Evolutionary conservation across 2,888 invertebrate genomes (phyloP), one percentile per base, ranked within the genome.

Genomic region (Alcis repandata): DNA sequence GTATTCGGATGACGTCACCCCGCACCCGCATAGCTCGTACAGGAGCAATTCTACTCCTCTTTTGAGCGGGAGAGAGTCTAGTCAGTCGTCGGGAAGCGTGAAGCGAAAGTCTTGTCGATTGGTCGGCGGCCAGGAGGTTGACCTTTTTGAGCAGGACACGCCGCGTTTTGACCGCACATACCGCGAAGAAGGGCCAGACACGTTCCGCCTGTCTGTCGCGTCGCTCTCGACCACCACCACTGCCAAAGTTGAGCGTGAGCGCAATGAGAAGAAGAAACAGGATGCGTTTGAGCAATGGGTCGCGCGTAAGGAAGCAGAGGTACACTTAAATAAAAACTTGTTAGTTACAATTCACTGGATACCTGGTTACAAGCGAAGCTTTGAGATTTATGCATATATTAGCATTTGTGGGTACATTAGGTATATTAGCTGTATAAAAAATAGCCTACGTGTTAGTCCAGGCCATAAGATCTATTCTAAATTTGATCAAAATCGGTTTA

Each of bases 31-130:
- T 71, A 86, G 87, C 70, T 79, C 84, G 0, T 92, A 91, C 60
- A 80, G 92, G 22, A 92, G 92, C 67, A 91, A 86, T 67, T 93
- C 93, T 0, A 93, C 92, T 8, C 93, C 93, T 0, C 85, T 88
- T 56, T 74, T 93, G 17, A 90, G 89, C 59, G 90, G 90, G 0
- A 83, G 90, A 1, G 82, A 86, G 17, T 91, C 90, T 0, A 87
- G 79, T 68, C 71, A 77, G 1, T 89, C 91, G 1, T 88, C 89
- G 4, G 79, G 80, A 19, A 91, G 90, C 70, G 77, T 89, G 8
- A 90, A 88, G 69, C 83, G 93, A 58, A 91, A 92, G 76, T 91
- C 89, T 0, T 91, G 91, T 72, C 84, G 84, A 9, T 72, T 92
- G 57, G 73, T 72, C 3, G 80, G 73, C 7, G 70, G 74, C 8